These are phyloP conservation scores for Tipula unca DNA, from an alignment of 2,888 invertebrate genomes.

Conservation along the genomic window DNA sequence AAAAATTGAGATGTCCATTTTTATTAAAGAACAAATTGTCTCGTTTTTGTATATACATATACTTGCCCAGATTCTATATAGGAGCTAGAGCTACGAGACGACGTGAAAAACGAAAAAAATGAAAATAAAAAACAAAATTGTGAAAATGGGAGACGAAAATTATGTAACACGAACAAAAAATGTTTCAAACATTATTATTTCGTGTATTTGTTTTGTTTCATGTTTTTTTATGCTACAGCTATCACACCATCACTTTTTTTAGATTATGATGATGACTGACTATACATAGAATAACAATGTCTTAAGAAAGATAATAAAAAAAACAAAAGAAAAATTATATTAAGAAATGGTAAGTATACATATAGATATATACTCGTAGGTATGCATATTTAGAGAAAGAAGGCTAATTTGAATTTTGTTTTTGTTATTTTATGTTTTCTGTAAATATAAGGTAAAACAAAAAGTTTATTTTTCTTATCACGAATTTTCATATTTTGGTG, in stretches of 20 bases:
- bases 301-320: background rate
- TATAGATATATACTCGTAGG: too few species aligned
- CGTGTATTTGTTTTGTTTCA: background rate
- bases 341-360: background rate
- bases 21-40: background rate
- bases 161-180: background rate
- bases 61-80: too few species aligned
- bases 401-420: background rate
- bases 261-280: background rate
- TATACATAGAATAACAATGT: background rate
- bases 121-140: background rate
- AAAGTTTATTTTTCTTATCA: background rate
- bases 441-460: background rate
- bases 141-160: background rate
- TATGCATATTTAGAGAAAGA: background rate
- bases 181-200: background rate
- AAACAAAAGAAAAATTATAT: background rate
- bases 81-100: background rate
- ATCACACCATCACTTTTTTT: background rate
- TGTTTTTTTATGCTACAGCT: background rate
- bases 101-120: too few species aligned
- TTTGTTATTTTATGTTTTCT: background rate
- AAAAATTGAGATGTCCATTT: background rate
- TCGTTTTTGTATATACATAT: background rate
- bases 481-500: background rate